These are phyloP conservation scores for Tenrec ecaudatus DNA, from an alignment of 2,113 vertebrate species.

Conservation along the genomic window DNA sequence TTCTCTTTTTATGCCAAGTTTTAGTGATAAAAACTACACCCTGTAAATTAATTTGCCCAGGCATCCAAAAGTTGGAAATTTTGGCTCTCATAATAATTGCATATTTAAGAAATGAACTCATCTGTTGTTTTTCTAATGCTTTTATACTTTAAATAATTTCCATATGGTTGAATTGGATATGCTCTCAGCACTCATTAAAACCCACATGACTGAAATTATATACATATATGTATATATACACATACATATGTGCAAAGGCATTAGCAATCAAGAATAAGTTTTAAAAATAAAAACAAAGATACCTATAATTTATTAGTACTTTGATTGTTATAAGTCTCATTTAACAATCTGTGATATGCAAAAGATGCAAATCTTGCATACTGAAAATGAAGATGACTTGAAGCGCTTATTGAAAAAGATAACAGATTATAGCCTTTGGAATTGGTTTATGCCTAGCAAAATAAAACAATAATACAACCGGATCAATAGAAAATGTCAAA, in stretches of 20 bases:
- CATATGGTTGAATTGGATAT: conserved; percentile 68
- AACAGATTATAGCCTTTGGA: no score
- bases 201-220: conserved; percentile 44
- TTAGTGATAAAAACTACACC: conserved; percentile 35
- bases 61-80: conserved; percentile 57
- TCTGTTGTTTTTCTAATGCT: conserved; percentile 69
- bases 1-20: conserved; percentile 59
- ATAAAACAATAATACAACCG: no score
- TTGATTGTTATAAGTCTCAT: not conserved
- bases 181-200: conserved; percentile 34
- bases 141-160: conserved; percentile 80
- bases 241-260: conserved; percentile 1
- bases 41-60: conserved; percentile 66
- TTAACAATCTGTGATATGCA: no score
- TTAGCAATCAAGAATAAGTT: not conserved
- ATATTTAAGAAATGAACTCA: conserved; percentile 65
- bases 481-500: no score
- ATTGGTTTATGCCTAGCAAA: no score
- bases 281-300: conserved; percentile 36
- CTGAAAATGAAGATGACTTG: no score
- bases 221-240: not conserved
- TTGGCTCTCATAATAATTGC: conserved; percentile 64
- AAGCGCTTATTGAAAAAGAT: no score
- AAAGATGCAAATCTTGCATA: no score
- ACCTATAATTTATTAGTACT: not conserved